Conservation (phyloP, 1,140 invertebrate genomes). For the Heterodera schachtii region DNA sequence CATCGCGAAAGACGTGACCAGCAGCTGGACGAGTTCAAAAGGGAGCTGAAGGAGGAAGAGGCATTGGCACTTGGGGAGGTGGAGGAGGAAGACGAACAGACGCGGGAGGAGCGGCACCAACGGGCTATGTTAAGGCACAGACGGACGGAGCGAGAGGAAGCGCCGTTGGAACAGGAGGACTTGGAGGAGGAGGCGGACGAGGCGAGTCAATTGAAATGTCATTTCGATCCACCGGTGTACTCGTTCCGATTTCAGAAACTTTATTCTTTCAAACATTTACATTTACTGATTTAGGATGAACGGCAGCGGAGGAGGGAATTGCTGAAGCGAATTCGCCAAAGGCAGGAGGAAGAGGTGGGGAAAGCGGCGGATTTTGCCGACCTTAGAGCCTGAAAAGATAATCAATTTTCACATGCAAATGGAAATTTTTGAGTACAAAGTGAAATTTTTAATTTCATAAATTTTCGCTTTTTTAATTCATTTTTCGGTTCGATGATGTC, state of each 20-base stretch:
- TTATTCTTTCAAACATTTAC: constrained; percentile 67
- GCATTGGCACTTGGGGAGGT: constrained; percentile 6
- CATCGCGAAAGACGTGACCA: constrained; percentile 20
- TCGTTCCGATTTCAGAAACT: no score
- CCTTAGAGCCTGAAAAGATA: no score
- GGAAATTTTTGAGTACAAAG: no score
- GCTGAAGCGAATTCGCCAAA: constrained; percentile 74
- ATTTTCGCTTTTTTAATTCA: background rate
- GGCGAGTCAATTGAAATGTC: constrained; percentile 54
- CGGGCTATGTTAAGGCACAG: constrained; percentile 38
- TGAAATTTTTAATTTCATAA: no score
- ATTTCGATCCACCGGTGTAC: no score
- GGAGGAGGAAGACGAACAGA: constrained; percentile 42
- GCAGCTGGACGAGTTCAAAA: constrained; percentile 18
- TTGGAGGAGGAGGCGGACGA: constrained; percentile 74
- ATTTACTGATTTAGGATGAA: constrained; percentile 73
- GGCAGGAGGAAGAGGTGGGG: constrained; percentile 73
- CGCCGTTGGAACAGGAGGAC: constrained; percentile 58
- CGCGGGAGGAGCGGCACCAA: constrained; percentile 32
- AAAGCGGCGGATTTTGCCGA: no score
- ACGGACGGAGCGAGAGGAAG: constrained; percentile 58
- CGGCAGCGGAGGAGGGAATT: constrained; percentile 78
- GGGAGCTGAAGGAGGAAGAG: constrained; percentile 17
- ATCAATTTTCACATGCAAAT: no score
- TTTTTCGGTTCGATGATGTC: background rate